Evolutionary conservation across 2,888 invertebrate species (phyloP).

Genomic region (Mycalesis mineus): DNA sequence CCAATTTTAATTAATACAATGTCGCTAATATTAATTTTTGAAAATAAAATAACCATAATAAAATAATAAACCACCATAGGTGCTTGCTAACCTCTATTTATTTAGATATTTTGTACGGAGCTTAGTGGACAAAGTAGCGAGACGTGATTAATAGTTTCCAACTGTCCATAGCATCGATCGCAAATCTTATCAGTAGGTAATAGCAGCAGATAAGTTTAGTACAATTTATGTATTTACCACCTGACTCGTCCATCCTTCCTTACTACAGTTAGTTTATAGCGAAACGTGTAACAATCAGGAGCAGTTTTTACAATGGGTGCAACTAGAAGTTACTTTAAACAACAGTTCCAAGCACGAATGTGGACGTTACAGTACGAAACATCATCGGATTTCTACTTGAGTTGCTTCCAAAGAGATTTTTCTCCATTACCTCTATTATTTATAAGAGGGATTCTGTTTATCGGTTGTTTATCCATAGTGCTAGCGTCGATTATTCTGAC

Average conservation of each 20-base stretch:
- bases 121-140: background rate
- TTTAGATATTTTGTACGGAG: too few species aligned
- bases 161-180: constrained; percentile 19
- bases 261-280: background rate
- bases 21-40: too few species aligned
- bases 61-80: too few species aligned
- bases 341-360: constrained; percentile 44
- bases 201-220: constrained; percentile 19
- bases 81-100: too few species aligned
- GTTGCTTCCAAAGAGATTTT: constrained; percentile 50
- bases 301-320: constrained; percentile 44
- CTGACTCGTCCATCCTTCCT: background rate
- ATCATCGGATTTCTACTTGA: constrained; percentile 51
- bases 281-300: background rate
- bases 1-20: too few species aligned
- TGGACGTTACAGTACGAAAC: constrained; percentile 49
- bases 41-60: too few species aligned
- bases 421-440: constrained; percentile 49
- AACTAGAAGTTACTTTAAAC: constrained; percentile 49
- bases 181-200: constrained; percentile 29
- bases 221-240: constrained; percentile 8
- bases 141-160: background rate
- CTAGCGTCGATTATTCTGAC: constrained; percentile 46
- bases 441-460: constrained; percentile 46
- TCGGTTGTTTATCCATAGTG: constrained; percentile 48